phyloP scores from a whole-genome alignment of 1,140 invertebrate species.

The Drosophila burlai region DNA sequence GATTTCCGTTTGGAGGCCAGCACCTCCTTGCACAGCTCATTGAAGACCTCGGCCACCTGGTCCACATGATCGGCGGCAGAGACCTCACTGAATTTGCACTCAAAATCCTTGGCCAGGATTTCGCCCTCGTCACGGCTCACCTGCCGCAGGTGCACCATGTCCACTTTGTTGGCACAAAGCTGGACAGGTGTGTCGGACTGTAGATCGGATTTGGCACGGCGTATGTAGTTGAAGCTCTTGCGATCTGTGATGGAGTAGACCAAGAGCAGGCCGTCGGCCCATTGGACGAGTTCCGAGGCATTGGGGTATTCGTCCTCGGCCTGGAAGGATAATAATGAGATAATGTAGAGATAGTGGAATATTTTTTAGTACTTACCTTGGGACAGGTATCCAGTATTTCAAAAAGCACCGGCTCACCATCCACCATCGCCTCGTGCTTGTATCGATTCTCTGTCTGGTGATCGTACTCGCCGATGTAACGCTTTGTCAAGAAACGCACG shows the following conservation, averaged over 20 bases:
- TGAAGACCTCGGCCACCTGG: conserved; percentile 93
- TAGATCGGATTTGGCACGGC: conserved; percentile 90
- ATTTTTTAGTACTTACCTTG: conserved; percentile 61
- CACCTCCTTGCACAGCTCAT: conserved; percentile 93
- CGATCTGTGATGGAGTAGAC: conserved; percentile 97
- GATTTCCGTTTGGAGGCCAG: conserved; percentile 91
- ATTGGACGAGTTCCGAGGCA: conserved; percentile 90
- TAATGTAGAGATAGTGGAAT: neutral
- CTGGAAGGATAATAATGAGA: conserved; percentile 71
- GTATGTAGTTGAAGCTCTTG: conserved; percentile 93
- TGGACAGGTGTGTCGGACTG: conserved; percentile 90
- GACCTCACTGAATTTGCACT: conserved; percentile 95
- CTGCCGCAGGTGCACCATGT: conserved; percentile 96
- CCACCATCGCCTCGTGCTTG: conserved; percentile 95
- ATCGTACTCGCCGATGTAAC: conserved; percentile 97
- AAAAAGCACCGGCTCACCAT: conserved; percentile 95
- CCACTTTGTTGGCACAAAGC: conserved; percentile 92
- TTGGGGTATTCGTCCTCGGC: conserved; percentile 90
- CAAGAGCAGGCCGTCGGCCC: conserved; percentile 95
- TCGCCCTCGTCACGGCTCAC: conserved; percentile 95
- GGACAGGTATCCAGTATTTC: conserved; percentile 96
- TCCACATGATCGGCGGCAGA: conserved; percentile 94
- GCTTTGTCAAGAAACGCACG: conserved; percentile 94
- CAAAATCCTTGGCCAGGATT: conserved; percentile 94
- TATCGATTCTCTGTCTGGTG: conserved; percentile 97